A percentile compares a stretch with the other conserved stretches of the same genome.
Evolutionary conservation across 92 coral and sea anemone species (phyloP).

Genomic region (Paragorgia papillata): DNA sequence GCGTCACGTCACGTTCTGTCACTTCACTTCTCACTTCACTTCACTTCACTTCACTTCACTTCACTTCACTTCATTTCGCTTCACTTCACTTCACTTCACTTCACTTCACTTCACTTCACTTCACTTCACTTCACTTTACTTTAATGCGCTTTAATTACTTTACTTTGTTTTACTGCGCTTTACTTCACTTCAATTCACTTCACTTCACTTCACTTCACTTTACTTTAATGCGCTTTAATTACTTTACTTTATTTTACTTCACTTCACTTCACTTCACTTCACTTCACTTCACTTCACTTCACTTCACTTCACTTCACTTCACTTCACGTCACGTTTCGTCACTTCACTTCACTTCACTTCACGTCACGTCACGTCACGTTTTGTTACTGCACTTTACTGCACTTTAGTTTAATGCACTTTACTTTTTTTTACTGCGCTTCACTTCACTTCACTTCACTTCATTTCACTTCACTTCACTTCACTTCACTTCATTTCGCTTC

Average conservation of each 20-base stretch:
- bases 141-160: background rate
- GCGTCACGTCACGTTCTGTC: background rate
- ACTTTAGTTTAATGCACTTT: no score
- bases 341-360: background rate
- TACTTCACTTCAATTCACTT: background rate
- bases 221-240: background rate
- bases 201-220: background rate
- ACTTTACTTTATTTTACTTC: slow-evolving; percentile 25
- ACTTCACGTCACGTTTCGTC: background rate
- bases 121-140: background rate
- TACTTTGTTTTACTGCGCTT: background rate
- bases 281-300: background rate
- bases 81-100: no score
- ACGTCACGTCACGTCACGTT: background rate
- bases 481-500: background rate
- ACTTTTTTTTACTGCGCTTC: background rate
- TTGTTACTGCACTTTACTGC: background rate
- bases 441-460: background rate
- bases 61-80: no score
- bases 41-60: no score
- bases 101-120: no score
- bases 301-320: slow-evolving; percentile 12
- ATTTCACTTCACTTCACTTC: background rate
- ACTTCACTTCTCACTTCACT: no score
- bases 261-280: slow-evolving; percentile 31